phyloP scores from a whole-genome alignment of 2,888 invertebrate species.

The Ochropacha duplaris region DNA sequence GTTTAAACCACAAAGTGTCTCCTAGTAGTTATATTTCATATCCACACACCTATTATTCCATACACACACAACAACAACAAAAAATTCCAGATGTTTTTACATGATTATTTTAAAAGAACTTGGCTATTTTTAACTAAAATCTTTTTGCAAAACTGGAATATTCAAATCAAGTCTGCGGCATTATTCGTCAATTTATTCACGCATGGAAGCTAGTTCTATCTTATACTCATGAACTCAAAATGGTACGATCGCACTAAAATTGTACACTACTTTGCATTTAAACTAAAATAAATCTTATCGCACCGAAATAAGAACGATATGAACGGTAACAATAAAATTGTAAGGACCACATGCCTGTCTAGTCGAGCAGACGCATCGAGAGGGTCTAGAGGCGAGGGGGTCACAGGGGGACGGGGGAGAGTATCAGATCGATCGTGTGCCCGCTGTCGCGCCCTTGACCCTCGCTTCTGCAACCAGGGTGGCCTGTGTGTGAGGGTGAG shows the following conservation, averaged over 20 bases:
- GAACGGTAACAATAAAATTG: neutral
- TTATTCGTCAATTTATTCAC: neutral
- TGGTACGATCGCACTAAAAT: neutral
- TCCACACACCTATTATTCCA: neutral
- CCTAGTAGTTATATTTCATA: neutral
- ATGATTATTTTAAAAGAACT: neutral
- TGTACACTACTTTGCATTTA: neutral
- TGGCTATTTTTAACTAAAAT: neutral
- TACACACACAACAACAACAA: too few species aligned
- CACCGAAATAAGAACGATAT: neutral
- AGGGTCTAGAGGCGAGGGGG: slow-evolving; percentile 11
- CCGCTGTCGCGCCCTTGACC: slow-evolving; percentile 64
- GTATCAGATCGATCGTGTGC: slow-evolving; percentile 39
- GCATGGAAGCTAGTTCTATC: neutral
- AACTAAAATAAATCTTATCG: neutral
- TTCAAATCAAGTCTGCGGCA: neutral
- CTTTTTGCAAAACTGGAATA: neutral
- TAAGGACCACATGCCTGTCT: slow-evolving; percentile 31
- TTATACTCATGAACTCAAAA: neutral
- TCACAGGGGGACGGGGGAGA: slow-evolving; percentile 15
- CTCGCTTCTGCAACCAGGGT: slow-evolving; percentile 41
- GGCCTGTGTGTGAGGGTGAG: slow-evolving; percentile 14
- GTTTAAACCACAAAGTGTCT: neutral
- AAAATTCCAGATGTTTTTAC: too few species aligned
- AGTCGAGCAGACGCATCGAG: slow-evolving; percentile 39